Percentiles rank a stretch among this genome's conserved stretches.
Evolutionary conservation across 2,888 invertebrate genomes (phyloP).

Genomic region (Agonum fuliginosum): DNA sequence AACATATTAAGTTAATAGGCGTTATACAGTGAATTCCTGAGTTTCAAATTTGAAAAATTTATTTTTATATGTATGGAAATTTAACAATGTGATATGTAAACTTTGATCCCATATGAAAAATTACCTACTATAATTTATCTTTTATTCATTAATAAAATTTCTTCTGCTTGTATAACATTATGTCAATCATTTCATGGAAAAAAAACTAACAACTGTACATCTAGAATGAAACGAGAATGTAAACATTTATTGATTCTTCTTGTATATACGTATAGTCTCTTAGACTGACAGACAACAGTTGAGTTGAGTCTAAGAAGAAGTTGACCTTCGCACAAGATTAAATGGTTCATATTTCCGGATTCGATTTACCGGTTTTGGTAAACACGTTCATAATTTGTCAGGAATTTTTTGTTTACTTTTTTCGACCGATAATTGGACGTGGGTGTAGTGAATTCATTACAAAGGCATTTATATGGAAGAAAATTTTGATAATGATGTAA

Average conservation of each 20-base stretch:
- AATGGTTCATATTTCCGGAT: constrained; percentile 41
- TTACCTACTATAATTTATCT: neutral
- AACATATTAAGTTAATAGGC: no score
- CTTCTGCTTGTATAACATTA: neutral
- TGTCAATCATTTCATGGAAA: constrained; percentile 11
- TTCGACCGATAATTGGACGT: constrained; percentile 22
- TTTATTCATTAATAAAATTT: neutral
- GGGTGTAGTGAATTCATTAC: constrained; percentile 46
- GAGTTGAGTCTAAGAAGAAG: constrained; percentile 20
- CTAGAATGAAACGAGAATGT: constrained; percentile 5
- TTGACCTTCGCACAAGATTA: constrained; percentile 30
- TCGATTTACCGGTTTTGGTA: constrained; percentile 39
- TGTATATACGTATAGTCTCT: neutral
- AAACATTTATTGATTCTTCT: constrained; percentile 37
- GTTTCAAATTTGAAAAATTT: no score
- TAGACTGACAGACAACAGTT: constrained; percentile 12
- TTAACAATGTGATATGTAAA: no score
- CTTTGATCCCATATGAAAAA: no score
- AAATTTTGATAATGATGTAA: constrained; percentile 22
- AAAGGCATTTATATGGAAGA: constrained; percentile 18
- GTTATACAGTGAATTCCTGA: no score
- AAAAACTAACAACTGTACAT: constrained; percentile 20
- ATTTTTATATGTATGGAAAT: no score
- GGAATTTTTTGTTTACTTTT: constrained; percentile 29
- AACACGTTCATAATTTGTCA: constrained; percentile 40